These are phyloP conservation scores for Ostrea denselamellosa DNA, from an alignment of 1,140 invertebrate genomes.

Conservation along the genomic window DNA sequence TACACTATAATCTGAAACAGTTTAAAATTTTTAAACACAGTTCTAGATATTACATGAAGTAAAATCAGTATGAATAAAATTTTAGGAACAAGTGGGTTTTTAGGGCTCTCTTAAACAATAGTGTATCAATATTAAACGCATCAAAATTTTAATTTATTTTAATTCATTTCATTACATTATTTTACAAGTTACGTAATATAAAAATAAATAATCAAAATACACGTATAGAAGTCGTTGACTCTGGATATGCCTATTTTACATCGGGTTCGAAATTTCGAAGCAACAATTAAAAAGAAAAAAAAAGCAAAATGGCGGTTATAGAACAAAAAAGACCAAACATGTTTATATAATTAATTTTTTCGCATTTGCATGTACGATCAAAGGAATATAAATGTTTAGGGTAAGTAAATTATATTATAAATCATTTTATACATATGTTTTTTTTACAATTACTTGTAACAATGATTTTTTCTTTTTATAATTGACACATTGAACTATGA, in stretches of 20 bases:
- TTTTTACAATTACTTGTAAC: background rate
- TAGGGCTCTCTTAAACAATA: too few species aligned
- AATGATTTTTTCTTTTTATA: background rate
- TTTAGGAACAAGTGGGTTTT: too few species aligned
- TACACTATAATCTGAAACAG: too few species aligned
- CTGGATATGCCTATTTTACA: background rate
- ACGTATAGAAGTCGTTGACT: too few species aligned
- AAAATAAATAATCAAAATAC: too few species aligned
- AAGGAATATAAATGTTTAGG: conserved; percentile 2
- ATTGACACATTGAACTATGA: conserved; percentile 1
- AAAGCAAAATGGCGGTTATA: conserved; percentile 31
- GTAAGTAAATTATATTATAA: background rate
- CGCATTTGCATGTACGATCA: background rate
- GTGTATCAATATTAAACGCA: too few species aligned
- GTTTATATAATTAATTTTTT: conserved; percentile 12
- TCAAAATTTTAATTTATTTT: too few species aligned
- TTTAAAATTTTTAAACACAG: too few species aligned
- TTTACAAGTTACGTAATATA: too few species aligned
- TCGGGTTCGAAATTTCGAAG: background rate
- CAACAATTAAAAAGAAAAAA: background rate
- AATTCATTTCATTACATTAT: too few species aligned
- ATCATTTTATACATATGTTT: background rate
- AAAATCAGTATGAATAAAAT: too few species aligned
- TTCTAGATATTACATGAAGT: too few species aligned
- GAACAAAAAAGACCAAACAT: conserved; percentile 25